Conservation (phyloP, 2,113 vertebrate genomes). For the Pardalotus punctatus region DNA sequence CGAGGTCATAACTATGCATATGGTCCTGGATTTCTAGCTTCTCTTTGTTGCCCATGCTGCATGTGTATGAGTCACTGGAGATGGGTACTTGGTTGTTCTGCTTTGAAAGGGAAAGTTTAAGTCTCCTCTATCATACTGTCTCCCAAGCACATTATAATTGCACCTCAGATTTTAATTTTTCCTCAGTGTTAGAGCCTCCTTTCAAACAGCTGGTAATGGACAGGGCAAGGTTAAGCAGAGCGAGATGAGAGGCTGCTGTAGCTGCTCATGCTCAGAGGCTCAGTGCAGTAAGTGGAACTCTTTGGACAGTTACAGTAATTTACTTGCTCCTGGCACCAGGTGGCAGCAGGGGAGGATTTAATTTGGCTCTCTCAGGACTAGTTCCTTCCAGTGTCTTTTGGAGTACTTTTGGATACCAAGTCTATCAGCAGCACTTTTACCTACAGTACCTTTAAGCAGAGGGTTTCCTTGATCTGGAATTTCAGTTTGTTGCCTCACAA, state of each 20-base stretch:
- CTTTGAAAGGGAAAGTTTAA: neutral
- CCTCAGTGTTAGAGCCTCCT: neutral
- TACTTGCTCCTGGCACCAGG: constrained; percentile 43
- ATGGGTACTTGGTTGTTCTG: neutral
- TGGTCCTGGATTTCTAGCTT: neutral
- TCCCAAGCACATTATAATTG: neutral
- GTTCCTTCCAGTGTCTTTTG: neutral
- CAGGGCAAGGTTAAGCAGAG: neutral
- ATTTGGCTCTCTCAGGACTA: neutral
- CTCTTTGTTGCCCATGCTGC: neutral
- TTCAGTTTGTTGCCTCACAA: neutral
- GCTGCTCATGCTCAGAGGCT: neutral
- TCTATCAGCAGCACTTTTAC: neutral
- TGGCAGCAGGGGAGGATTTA: constrained; percentile 51
- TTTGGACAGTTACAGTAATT: neutral
- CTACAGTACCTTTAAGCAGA: neutral
- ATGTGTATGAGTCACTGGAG: neutral
- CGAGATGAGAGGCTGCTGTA: neutral
- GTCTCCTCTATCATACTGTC: neutral
- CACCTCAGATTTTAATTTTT: neutral
- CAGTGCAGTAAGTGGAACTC: neutral
- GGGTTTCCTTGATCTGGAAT: neutral
- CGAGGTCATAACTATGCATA: neutral
- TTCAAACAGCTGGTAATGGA: neutral
- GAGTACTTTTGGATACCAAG: neutral